These are phyloP conservation scores for Drosophila fuyamai DNA, from an alignment of 1,140 invertebrate genomes.

Conservation along the genomic window DNA sequence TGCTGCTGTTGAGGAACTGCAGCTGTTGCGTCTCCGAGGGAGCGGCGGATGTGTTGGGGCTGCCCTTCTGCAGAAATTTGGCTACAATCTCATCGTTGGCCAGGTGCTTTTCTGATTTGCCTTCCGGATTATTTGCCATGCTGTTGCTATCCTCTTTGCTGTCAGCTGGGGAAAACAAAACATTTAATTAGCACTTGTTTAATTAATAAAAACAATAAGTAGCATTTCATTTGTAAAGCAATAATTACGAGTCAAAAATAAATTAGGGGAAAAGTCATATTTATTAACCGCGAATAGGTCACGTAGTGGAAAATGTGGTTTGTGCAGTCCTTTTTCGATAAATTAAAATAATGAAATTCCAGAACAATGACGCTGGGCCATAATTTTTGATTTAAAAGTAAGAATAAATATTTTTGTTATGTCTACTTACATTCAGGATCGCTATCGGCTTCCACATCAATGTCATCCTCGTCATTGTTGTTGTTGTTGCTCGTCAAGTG, in stretches of 20 bases:
- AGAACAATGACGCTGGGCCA: too few species aligned
- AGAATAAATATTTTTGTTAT: neutral
- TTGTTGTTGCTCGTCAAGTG: conserved; percentile 28
- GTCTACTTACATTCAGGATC: conserved; percentile 32
- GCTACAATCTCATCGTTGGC: conserved; percentile 73
- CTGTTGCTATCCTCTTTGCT: conserved; percentile 27
- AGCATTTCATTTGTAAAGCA: too few species aligned
- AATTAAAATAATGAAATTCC: too few species aligned
- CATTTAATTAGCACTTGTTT: neutral
- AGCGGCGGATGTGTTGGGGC: conserved; percentile 18
- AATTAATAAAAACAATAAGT: too few species aligned
- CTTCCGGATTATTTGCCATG: neutral
- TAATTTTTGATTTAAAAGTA: neutral
- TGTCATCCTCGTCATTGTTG: conserved; percentile 32
- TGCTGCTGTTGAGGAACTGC: conserved; percentile 75
- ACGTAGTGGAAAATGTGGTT: too few species aligned
- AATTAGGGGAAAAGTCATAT: too few species aligned
- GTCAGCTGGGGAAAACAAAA: conserved; percentile 20
- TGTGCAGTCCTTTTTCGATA: too few species aligned
- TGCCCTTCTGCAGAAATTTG: conserved; percentile 56
- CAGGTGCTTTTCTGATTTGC: conserved; percentile 37
- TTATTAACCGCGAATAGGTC: too few species aligned
- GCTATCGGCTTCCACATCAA: conserved; percentile 13
- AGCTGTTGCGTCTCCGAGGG: conserved; percentile 46
- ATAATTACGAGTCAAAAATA: too few species aligned